A percentile compares a stretch with the other conserved stretches of the same genome.
Conservation (phyloP, 2,797 vertebrate genomes). For the Bucorvus abyssinicus region DNA sequence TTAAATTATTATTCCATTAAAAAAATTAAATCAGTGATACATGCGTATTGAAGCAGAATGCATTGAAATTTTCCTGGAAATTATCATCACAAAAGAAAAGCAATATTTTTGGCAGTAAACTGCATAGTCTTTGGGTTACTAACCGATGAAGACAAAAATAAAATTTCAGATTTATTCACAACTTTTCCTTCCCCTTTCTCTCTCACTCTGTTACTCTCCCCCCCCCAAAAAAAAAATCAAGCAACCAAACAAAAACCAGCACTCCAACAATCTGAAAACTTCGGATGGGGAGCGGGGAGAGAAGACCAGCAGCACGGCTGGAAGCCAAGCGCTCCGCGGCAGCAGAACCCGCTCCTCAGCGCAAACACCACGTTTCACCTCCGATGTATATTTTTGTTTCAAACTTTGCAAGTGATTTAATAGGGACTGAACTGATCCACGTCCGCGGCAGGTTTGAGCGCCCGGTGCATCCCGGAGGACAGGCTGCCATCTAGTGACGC, state of each 20-base stretch:
- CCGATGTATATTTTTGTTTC: not conserved
- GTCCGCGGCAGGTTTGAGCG: not conserved
- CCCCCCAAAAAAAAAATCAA: rapidly evolving
- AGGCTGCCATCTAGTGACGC: slow-evolving; percentile 89
- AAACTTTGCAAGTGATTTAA: not conserved
- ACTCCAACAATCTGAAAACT: not conserved
- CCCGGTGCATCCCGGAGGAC: slow-evolving; percentile 61
- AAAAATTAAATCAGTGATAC: not conserved
- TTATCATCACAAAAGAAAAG: not conserved
- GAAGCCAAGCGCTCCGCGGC: rapidly evolving
- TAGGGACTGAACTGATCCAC: not conserved
- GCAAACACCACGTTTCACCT: not conserved
- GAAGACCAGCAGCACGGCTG: rapidly evolving
- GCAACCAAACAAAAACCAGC: rapidly evolving
- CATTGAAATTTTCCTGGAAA: not conserved
- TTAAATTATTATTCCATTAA: not conserved
- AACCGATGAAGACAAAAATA: not conserved
- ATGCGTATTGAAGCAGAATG: not conserved
- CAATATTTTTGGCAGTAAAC: not conserved
- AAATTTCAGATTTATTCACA: not conserved
- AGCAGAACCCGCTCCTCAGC: not conserved
- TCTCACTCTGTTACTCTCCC: not conserved
- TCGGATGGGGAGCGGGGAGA: too few relatives aligned
- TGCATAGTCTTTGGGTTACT: not conserved
- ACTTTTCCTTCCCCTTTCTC: not conserved